These are phyloP conservation scores for Rhinella marina DNA, from an alignment of 2,797 vertebrate genomes.

Conservation along the genomic window DNA sequence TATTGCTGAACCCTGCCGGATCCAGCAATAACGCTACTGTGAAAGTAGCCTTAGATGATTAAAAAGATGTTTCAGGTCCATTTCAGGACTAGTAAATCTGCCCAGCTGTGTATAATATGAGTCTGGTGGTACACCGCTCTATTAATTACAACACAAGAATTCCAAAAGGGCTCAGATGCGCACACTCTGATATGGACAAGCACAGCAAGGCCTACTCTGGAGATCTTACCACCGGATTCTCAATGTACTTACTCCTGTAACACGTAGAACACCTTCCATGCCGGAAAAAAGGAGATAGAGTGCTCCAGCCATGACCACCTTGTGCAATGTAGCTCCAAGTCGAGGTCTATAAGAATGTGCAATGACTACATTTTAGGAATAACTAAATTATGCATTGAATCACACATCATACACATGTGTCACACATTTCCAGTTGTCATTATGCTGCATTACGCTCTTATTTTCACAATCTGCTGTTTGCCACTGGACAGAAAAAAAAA, in stretches of 20 bases:
- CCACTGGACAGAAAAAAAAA: too few relatives aligned
- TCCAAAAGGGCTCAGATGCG: too few relatives aligned
- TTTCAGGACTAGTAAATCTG: too few relatives aligned
- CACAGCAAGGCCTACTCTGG: neutral
- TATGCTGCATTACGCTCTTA: too few relatives aligned
- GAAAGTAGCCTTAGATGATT: too few relatives aligned
- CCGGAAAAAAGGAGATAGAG: slow-evolving; percentile 94
- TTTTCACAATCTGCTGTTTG: too few relatives aligned
- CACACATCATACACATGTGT: neutral
- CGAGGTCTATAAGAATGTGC: slow-evolving; percentile 78
- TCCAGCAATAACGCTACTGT: too few relatives aligned
- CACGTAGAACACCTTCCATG: slow-evolving; percentile 92
- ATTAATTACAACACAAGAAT: neutral
- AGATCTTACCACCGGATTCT: neutral
- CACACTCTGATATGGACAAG: neutral
- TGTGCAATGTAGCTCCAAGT: slow-evolving; percentile 90
- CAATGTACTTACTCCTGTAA: slow-evolving; percentile 87
- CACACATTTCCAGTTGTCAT: too few relatives aligned
- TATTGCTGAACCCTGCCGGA: too few relatives aligned
- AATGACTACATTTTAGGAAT: neutral
- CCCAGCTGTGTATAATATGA: too few relatives aligned
- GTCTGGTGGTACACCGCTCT: neutral
- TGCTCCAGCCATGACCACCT: slow-evolving; percentile 87
- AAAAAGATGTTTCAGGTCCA: too few relatives aligned
- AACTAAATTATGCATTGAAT: neutral